Conservation (phyloP, 2,888 invertebrate genomes). For the Agrochola litura region DNA sequence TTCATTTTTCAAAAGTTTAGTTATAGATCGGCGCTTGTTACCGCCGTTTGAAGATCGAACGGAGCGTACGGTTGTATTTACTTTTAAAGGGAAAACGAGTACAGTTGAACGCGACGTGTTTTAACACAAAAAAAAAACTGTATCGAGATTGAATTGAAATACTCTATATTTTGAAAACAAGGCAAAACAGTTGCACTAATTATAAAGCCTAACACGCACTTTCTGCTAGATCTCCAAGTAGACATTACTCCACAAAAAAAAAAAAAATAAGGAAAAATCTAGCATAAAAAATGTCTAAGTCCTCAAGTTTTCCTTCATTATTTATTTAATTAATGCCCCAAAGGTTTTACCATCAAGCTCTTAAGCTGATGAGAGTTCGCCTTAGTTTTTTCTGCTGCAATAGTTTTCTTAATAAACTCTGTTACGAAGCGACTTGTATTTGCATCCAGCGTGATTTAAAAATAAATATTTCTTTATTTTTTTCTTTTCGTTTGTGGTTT, state of each 20-base stretch:
- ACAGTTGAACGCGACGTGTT: background rate
- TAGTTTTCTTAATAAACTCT: slow-evolving; percentile 61
- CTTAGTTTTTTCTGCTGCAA: slow-evolving; percentile 52
- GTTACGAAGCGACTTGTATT: slow-evolving; percentile 37
- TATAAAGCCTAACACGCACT: background rate
- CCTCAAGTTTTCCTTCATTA: slow-evolving; percentile 34
- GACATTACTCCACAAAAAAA: background rate
- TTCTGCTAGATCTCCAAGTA: background rate
- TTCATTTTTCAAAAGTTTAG: slow-evolving; percentile 50
- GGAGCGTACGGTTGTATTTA: background rate
- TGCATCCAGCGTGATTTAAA: slow-evolving; percentile 27
- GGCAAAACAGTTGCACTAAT: too few relatives aligned
- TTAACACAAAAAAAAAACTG: background rate
- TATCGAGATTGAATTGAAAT: too few relatives aligned
- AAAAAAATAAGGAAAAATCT: slow-evolving; percentile 7
- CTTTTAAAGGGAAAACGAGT: background rate
- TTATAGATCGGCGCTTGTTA: slow-evolving; percentile 48
- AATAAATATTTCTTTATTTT: slow-evolving; percentile 12
- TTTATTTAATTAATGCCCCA: slow-evolving; percentile 50
- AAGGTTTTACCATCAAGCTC: slow-evolving; percentile 55
- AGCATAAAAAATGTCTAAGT: slow-evolving; percentile 10
- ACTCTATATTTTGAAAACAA: background rate
- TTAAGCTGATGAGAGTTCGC: slow-evolving; percentile 67
- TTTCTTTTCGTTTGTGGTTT: background rate
- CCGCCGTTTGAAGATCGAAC: slow-evolving; percentile 20